These are phyloP conservation scores for Ethmia dodecea DNA, from an alignment of 2,888 invertebrate species.

Conservation along the genomic window DNA sequence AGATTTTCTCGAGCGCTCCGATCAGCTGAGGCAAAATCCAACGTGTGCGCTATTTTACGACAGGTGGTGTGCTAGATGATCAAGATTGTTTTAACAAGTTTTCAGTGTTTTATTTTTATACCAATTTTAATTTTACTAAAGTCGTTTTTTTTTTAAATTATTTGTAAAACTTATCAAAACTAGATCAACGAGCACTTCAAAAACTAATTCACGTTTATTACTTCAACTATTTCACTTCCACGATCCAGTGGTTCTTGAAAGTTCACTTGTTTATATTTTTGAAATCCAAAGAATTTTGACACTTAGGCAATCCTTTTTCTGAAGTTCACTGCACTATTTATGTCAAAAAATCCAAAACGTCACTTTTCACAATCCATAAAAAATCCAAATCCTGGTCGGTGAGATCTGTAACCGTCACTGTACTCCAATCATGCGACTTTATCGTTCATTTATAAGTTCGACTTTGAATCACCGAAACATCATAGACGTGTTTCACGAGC, in stretches of 20 bases:
- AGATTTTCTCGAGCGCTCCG: constrained; percentile 29
- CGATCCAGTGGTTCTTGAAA: constrained; percentile 36
- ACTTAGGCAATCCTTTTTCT: constrained; percentile 59
- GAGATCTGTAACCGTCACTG: constrained; percentile 79
- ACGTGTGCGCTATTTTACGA: constrained; percentile 35
- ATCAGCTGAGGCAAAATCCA: constrained; percentile 56
- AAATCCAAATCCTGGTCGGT: constrained; percentile 64
- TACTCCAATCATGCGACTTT: constrained; percentile 80
- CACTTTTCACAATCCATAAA: constrained; percentile 60
- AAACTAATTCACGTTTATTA: constrained; percentile 46
- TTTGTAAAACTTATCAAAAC: constrained; percentile 27
- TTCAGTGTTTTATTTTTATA: constrained; percentile 3
- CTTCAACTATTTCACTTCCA: constrained; percentile 39
- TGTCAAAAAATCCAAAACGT: constrained; percentile 50
- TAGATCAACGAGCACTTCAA: constrained; percentile 29
- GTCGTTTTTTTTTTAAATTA: neutral
- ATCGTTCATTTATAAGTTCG: constrained; percentile 68
- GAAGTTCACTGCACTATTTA: constrained; percentile 65
- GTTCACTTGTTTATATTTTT: constrained; percentile 18
- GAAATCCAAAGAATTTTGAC: constrained; percentile 37
- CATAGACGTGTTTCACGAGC: constrained; percentile 75
- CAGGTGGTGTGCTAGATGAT: constrained; percentile 36
- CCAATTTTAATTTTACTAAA: neutral
- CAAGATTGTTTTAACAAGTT: constrained; percentile 24
- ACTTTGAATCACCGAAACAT: constrained; percentile 74